Percentiles rank a stretch among this genome's conserved stretches.
Conservation (phyloP, 2,888 invertebrate species). For the Ethmia dodecea region DNA sequence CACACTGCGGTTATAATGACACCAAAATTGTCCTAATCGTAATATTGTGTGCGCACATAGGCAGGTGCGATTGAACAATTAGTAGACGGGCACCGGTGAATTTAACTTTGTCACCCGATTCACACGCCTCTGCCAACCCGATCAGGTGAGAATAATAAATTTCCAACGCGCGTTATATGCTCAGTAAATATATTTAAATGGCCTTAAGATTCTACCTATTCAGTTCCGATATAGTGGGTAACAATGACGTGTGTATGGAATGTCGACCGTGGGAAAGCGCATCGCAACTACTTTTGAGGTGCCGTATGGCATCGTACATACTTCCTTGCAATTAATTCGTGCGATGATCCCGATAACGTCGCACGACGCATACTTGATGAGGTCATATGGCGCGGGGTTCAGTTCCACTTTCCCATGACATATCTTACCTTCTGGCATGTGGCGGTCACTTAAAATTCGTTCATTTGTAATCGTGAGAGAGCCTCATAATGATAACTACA, state of each 20-base stretch:
- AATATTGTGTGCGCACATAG: conserved; percentile 38
- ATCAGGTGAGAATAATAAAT: conserved; percentile 4
- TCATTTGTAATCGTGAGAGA: no score
- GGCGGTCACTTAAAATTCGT: no score
- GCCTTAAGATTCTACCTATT: no score
- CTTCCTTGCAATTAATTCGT: conserved; percentile 72
- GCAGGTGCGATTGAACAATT: conserved; percentile 68
- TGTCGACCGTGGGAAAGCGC: conserved; percentile 54
- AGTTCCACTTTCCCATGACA: conserved; percentile 48
- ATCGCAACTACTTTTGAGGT: conserved; percentile 35
- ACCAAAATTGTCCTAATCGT: conserved; percentile 49
- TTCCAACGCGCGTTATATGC: no score
- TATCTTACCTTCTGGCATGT: conserved; percentile 3
- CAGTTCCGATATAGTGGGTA: neutral
- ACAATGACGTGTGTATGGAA: conserved; percentile 1
- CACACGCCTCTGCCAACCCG: conserved; percentile 35
- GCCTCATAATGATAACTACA: no score
- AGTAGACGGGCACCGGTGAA: conserved; percentile 40
- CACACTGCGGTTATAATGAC: conserved; percentile 43
- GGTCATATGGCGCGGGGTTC: conserved; percentile 49
- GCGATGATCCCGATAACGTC: conserved; percentile 63
- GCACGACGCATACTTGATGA: conserved; percentile 59
- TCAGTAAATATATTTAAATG: no score
- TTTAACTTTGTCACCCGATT: conserved; percentile 53
- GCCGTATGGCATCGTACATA: conserved; percentile 58